Base-by-base conservation (phyloP, 2,888 invertebrate species). In the Brenthis hecate region DNA sequence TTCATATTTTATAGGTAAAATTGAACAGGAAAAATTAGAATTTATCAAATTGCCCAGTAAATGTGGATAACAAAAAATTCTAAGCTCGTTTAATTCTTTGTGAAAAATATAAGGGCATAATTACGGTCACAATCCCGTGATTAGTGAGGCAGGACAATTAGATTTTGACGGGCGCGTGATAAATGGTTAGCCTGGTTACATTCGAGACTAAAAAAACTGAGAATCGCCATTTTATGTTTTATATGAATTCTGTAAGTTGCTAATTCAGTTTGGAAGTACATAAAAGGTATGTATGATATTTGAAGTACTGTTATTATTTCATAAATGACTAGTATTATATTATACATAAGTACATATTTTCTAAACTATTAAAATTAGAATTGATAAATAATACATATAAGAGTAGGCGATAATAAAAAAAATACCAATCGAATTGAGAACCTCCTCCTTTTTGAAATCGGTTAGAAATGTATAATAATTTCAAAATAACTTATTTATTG, bases 131-230 rank as follows among this genome's bases (percentile, higher is more conserved):
- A 89, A 89, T 86, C 85, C 85, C 78, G 83, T 84, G 88, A 91
- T 90, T 88, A 87, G 87, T 85, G 85, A 86, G 83, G 86, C 87
- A 86, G 90, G 91, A 92, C 92, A 92, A 92, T 92, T 92, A 92
- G 89, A 88, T 89, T 92, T 91, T 92, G 92, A 92, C 92, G 86
- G 90, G 83, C 81, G 83, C 76, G 83, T 92, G 92, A 92, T 92
- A 91, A 91, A 92, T 92, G 89, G 87, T 85, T 81, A 80, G 82
- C 84, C 86, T 80, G 84, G 81, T 82, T 81, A 82, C 79, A 81
- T 77, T 80, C 76, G 74, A 75, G 76, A 78, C 77, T 76, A 73
- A 78, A 82, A 82, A 83, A 73, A 69, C 55, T 66, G 82, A 74
- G 89, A 90, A 87, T 80, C 68, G 75, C 55, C 56, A 43, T 58